Conservation (phyloP, 1,140 invertebrate species). For the Listronotus oregonensis region DNA sequence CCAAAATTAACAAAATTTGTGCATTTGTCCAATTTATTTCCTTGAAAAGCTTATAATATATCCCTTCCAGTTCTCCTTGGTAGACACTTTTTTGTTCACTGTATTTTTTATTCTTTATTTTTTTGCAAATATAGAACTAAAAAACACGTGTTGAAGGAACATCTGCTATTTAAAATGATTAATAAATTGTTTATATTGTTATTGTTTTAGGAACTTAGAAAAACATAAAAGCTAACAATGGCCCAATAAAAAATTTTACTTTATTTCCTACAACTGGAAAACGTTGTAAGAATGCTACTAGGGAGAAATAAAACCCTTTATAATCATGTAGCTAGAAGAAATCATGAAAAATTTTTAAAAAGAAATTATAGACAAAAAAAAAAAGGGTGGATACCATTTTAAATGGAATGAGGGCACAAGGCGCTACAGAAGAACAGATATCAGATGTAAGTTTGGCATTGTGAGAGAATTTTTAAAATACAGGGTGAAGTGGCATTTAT, state of each 20-base stretch:
- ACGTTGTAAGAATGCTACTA: slow-evolving; percentile 74
- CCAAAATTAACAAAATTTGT: too few species aligned
- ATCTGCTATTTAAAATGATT: too few species aligned
- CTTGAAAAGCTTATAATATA: too few species aligned
- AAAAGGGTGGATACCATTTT: slow-evolving; percentile 80
- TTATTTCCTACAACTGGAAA: slow-evolving; percentile 74
- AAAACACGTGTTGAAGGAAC: too few species aligned
- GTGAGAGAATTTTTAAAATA: slow-evolving; percentile 28
- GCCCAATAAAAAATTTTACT: slow-evolving; percentile 71
- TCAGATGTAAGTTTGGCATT: slow-evolving; percentile 66
- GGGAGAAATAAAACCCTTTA: slow-evolving; percentile 80
- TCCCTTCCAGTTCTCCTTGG: too few species aligned
- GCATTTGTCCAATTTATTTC: too few species aligned
- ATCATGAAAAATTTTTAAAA: slow-evolving; percentile 68
- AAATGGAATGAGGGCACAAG: slow-evolving; percentile 73
- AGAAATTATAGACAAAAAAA: slow-evolving; percentile 83
- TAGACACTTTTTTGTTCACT: too few species aligned
- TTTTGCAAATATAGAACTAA: too few species aligned
- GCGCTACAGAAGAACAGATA: slow-evolving; percentile 75
- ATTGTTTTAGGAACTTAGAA: slow-evolving; percentile 62
- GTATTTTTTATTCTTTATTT: too few species aligned
- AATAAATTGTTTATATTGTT: too few species aligned
- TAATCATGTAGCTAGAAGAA: slow-evolving; percentile 68
- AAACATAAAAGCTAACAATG: slow-evolving; percentile 61
- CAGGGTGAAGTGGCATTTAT: too few species aligned